These are phyloP conservation scores for Catamblyrhynchus diadema DNA, from an alignment of 2,797 vertebrate genomes.

Conservation along the genomic window DNA sequence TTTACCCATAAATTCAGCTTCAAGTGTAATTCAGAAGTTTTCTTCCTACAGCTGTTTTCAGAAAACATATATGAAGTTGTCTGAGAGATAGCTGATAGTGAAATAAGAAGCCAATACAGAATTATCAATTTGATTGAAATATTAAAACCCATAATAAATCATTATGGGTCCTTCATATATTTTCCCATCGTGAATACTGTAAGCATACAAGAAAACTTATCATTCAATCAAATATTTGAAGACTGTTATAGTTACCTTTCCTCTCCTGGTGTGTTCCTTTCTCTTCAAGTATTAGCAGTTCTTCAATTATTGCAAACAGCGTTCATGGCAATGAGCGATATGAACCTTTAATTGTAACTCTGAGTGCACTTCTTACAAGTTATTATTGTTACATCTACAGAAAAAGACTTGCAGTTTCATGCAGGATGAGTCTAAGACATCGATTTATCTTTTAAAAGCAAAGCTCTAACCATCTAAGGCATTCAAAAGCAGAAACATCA, in stretches of 20 bases:
- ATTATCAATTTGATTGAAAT: background rate
- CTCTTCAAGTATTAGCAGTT: background rate
- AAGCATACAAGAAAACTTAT: background rate
- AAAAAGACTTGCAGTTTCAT: background rate
- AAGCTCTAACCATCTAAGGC: background rate
- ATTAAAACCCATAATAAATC: background rate
- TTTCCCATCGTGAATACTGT: background rate
- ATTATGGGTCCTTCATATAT: background rate
- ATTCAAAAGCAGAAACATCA: background rate
- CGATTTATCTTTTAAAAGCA: background rate
- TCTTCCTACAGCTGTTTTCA: background rate
- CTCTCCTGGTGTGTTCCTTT: background rate
- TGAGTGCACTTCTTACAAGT: background rate
- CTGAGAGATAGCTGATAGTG: background rate
- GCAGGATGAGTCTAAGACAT: background rate
- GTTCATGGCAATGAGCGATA: background rate
- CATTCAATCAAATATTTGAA: background rate
- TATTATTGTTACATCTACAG: background rate
- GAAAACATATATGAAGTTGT: background rate
- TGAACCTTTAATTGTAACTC: background rate
- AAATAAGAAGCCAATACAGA: background rate
- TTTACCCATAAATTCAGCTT: background rate
- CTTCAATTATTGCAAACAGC: background rate
- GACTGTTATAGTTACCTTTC: background rate
- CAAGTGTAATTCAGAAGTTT: background rate